Conservation (phyloP, 2,113 vertebrate genomes). For the Hippopotamus amphibius region DNA sequence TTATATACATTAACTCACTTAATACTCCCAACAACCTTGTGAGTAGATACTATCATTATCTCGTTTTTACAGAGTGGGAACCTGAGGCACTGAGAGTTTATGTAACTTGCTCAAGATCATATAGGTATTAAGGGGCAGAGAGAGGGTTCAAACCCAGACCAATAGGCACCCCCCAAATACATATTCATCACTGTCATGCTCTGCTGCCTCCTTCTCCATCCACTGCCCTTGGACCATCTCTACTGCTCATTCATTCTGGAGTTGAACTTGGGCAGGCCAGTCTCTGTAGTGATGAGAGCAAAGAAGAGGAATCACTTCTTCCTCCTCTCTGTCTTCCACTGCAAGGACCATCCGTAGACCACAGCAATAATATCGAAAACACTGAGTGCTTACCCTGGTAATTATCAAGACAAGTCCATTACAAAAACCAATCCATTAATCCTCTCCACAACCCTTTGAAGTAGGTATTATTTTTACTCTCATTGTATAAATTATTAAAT, state of each 20-base stretch:
- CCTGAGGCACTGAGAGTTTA: not conserved
- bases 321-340: not conserved
- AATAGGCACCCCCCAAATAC: fast-evolving
- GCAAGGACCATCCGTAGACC: not conserved
- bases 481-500: not conserved
- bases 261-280: not conserved
- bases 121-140: not conserved
- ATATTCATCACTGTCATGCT: not conserved
- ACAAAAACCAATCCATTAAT: not conserved
- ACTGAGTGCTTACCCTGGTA: not conserved
- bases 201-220: not conserved
- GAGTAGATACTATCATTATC: not conserved
- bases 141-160: not conserved
- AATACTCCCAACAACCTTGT: not conserved
- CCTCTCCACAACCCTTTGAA: not conserved
- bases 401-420: not conserved
- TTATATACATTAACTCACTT: not conserved
- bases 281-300: not conserved
- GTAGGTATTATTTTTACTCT: not conserved
- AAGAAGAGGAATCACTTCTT: not conserved
- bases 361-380: not conserved
- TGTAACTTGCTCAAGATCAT: not conserved
- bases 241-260: not conserved
- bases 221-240: not conserved
- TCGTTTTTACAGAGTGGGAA: not conserved